These are phyloP conservation scores for Enteromius fasciolatus DNA, from an alignment of 2,797 vertebrate species.

Conservation along the genomic window DNA sequence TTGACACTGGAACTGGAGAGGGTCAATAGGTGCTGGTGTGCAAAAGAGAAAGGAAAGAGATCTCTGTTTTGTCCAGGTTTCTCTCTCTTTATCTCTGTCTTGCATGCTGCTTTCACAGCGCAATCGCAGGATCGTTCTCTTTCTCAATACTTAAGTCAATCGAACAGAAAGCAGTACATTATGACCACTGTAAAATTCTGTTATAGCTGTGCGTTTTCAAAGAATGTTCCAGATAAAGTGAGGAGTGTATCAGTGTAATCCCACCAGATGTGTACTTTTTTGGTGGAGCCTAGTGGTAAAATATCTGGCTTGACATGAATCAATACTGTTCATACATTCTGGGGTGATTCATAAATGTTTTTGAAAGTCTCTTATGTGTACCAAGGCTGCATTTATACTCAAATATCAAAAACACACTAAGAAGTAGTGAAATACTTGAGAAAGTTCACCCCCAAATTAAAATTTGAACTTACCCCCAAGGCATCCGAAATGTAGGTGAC, in stretches of 20 bases:
- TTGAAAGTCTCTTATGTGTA: background rate
- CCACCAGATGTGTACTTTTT: background rate
- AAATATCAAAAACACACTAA: background rate
- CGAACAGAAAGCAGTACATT: background rate
- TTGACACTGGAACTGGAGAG: slow-evolving; percentile 44
- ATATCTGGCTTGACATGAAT: background rate
- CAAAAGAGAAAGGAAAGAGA: slow-evolving; percentile 22
- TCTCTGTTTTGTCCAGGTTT: slow-evolving; percentile 17
- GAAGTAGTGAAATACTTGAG: background rate
- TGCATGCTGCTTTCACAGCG: background rate
- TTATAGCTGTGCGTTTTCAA: background rate
- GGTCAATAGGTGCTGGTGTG: slow-evolving; percentile 38
- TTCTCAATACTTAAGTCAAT: slow-evolving; percentile 3
- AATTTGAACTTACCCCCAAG: too few species aligned
- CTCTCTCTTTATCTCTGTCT: slow-evolving; percentile 27
- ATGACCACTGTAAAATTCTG: background rate
- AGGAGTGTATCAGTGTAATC: background rate
- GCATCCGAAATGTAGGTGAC: too few species aligned
- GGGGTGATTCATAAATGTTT: background rate
- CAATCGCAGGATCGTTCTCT: slow-evolving; percentile 5
- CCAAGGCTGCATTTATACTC: background rate
- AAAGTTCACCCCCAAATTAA: background rate
- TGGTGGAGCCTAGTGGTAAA: background rate
- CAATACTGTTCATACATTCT: background rate
- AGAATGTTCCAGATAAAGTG: background rate